Evolutionary conservation across 2,113 vertebrate species (phyloP), one percentile per base, ranked within the genome.

Genomic region (Microtus ochrogaster): DNA sequence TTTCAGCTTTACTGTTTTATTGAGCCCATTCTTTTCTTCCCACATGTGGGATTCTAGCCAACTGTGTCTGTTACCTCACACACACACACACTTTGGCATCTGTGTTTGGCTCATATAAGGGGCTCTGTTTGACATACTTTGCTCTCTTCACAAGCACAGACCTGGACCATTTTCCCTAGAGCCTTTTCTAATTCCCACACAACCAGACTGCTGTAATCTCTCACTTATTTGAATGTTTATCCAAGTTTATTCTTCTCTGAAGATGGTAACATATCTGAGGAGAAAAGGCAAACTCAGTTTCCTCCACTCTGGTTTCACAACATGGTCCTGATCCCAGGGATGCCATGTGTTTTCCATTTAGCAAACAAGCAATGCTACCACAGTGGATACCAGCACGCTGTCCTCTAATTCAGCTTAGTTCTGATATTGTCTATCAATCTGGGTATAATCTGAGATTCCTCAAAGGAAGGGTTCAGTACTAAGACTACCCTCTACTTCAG

Each of bases 211-310:
- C 58, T 85, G 1, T 61, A 24, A 36, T 58, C 55, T 76, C 89
- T 95, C 12, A 72, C 52, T 94, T 95, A 63, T 65, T 66, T 84
- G 94, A 89, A 70, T 77, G 44, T 28, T 74, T 91, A 70, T 39
- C 41, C 7, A 21, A 65, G 17, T 76, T 73, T 95, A 12, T 49
- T 96, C 22, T 61, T 63, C 12, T 78, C 5, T 89, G 66, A 65
- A 72, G 41, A n/a, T 1, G 63, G 36, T 73, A 83, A 61, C 17
- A 55, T 63, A n/a, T 26, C 61, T 44, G 36, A 68, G 39, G 7
- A 63, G 16, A 79, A 66, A 73, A 85, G 10, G 24, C 47, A 85
- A 85, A 39, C 47, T 28, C 22, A 21, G n/a, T 77, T 90, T 94
- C 21, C 58, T 11, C 49, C 55, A 19, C 39, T 94, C 3, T 21